phyloP scores from a whole-genome alignment of 2,113 vertebrate genomes.

The Urocynchramus pylzowi region DNA sequence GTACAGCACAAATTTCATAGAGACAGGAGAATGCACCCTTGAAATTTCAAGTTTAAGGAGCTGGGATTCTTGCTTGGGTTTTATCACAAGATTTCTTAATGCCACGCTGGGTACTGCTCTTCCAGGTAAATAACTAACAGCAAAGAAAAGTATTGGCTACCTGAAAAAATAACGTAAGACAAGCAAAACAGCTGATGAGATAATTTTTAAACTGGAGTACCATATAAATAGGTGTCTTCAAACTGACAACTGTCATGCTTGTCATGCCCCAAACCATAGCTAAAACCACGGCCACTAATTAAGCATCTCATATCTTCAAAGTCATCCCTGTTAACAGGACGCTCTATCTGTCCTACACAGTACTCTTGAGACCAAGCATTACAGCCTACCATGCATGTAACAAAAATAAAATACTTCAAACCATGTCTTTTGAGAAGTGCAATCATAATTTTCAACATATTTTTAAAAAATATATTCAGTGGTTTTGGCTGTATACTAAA shows the following conservation, averaged over 20 bases:
- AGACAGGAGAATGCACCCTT: neutral
- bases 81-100: neutral
- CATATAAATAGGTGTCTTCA: neutral
- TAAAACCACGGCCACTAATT: neutral
- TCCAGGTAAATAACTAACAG: neutral
- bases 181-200: neutral
- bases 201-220: neutral
- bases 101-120: neutral
- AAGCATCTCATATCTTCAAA: neutral
- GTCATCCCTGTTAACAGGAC: neutral
- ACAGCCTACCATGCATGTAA: neutral
- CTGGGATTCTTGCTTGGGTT: neutral
- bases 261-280: neutral
- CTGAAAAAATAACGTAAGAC: neutral
- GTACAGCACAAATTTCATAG: neutral
- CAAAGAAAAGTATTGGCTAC: neutral
- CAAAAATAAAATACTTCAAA: neutral
- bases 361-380: neutral
- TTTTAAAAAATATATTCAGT: neutral
- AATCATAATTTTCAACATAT: neutral
- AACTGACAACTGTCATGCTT: neutral
- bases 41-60: neutral
- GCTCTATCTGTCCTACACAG: neutral
- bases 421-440: neutral
- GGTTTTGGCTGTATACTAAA: neutral